Evolutionary conservation across 2,113 vertebrate genomes (phyloP).

Genomic region (Aptenodytes patagonicus): DNA sequence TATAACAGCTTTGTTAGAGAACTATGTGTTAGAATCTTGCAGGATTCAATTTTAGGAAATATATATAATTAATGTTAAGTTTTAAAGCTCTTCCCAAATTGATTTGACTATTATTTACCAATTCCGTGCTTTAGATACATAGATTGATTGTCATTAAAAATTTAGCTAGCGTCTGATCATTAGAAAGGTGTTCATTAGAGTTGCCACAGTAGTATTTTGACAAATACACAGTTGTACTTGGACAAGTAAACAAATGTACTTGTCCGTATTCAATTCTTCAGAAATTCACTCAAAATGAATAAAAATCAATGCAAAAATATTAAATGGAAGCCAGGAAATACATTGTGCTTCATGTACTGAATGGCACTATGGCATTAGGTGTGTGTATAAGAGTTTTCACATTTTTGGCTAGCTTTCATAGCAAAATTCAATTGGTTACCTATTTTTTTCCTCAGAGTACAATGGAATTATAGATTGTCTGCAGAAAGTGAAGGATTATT

Average conservation of each 20-base stretch:
- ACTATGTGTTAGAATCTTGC: not conserved
- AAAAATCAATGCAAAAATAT: not conserved
- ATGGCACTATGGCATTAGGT: not conserved
- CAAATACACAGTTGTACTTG: not conserved
- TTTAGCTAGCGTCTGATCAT: not conserved
- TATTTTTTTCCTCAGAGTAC: slow-evolving; percentile 36
- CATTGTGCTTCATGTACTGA: not conserved
- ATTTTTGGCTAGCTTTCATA: not conserved
- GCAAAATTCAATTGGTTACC: not conserved
- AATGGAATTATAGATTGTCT: slow-evolving; percentile 42
- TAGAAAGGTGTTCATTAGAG: not conserved
- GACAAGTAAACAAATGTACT: not conserved
- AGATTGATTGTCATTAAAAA: not conserved
- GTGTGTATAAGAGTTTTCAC: not conserved
- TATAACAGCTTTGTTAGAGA: not conserved
- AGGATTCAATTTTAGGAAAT: not conserved
- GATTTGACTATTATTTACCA: not conserved
- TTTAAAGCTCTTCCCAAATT: not conserved
- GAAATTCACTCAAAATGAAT: not conserved
- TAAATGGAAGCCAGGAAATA: not conserved
- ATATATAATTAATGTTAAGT: not conserved
- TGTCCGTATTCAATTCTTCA: not conserved
- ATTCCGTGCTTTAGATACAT: not conserved
- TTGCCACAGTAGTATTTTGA: not conserved
- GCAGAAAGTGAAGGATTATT: slow-evolving; percentile 44